Conservation (phyloP, 2,113 vertebrate species). For the Mus pahari region DNA sequence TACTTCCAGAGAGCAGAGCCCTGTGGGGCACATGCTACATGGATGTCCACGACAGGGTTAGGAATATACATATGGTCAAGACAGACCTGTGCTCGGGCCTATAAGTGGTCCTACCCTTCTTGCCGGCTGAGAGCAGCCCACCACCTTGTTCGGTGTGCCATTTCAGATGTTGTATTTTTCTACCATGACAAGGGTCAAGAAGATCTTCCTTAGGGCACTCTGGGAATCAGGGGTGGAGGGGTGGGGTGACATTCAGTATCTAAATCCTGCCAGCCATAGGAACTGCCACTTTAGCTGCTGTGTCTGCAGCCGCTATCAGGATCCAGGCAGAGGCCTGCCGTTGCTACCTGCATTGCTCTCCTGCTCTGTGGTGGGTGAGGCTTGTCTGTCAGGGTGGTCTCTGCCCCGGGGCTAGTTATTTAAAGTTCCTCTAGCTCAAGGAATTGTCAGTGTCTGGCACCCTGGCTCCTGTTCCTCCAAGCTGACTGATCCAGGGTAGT, state of each 20-base stretch:
- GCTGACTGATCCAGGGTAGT: background rate
- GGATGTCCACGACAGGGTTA: background rate
- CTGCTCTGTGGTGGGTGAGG: background rate
- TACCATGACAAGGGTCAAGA: background rate
- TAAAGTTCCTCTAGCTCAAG: background rate
- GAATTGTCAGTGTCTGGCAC: background rate
- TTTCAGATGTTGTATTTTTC: background rate
- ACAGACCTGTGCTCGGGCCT: background rate
- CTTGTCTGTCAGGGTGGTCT: background rate
- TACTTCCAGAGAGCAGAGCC: background rate
- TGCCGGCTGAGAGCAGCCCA: background rate
- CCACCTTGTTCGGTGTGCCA: background rate
- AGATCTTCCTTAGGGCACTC: background rate
- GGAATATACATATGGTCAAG: background rate
- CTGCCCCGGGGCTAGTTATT: background rate
- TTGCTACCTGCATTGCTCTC: background rate
- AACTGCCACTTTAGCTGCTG: background rate
- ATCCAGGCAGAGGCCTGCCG: background rate
- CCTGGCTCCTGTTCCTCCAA: background rate
- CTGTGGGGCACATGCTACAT: no score
- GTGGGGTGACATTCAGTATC: background rate
- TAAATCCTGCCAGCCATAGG: background rate
- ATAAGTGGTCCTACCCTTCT: background rate
- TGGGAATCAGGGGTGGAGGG: no score
- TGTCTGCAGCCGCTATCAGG: rapidly evolving